Base-by-base conservation (phyloP, 2,888 invertebrate genomes). In the Noctua comes region DNA sequence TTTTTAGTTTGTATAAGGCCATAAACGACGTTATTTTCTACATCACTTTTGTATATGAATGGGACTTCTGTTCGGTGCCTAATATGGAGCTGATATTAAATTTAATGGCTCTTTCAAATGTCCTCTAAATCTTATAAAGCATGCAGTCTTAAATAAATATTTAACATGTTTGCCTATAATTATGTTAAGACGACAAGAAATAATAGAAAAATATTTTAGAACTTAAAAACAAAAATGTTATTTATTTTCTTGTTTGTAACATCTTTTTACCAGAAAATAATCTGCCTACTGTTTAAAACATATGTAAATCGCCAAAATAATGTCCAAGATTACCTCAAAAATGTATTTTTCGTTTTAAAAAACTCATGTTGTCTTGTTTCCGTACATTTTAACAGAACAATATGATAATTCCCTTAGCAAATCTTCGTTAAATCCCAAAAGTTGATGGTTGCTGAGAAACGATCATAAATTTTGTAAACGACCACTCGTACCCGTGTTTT, bases 381-480 rank as follows among this genome's bases (percentile, higher is more conserved):
- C 62, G 16, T 70, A 21, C 27, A 73, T 76, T 66, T 76, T 54
- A 71, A 76, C 57, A 75, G 59, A 77, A 76, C 48, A 68, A 80
- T 85, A 75, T 77, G 57, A 59, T 72, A 74, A 78, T 73, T 73
- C 62, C 24, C 18, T 57, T 27, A 76, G 68, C 72, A 85, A 88
- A 87, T 87, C 77, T 80, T 82, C 57, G 51, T 79, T 76, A 75
- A 82, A 64, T 57, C 46, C 24, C 62, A 46, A 48, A 84, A 78
- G 40, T 59, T 66, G 31, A 76, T 40, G 21, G 51, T 59, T 83
- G 68, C 57, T 69, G 21, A 84, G 83, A 82, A 85, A 85, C 68
- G 74, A 70, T 79, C 77, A 90, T 91, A 90, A 91, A 91, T 91
- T 82, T 86, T 79, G 73, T 87, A 86, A 90, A 89, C 83, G 86